These are phyloP conservation scores for Echinometra lucunter DNA, from an alignment of 53 echinoderm and acorn worm genomes.

Conservation along the genomic window DNA sequence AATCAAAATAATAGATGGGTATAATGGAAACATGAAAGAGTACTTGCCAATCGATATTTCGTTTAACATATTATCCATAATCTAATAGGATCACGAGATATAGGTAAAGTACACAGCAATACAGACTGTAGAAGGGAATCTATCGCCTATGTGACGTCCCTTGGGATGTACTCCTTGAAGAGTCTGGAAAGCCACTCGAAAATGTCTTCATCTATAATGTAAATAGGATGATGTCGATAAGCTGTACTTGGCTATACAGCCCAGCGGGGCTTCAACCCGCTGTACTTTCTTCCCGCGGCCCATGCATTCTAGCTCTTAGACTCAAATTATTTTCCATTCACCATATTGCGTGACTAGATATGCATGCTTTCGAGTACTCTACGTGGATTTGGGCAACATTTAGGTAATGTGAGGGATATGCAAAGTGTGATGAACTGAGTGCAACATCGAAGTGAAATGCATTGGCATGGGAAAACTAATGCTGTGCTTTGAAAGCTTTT, in stretches of 20 bases:
- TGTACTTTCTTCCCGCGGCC: neutral
- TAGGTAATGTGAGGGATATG: neutral
- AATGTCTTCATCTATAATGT: conserved; percentile 32
- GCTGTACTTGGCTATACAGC: conserved; percentile 23
- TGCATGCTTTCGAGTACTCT: neutral
- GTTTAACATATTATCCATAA: neutral
- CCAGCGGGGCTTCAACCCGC: conserved; percentile 5
- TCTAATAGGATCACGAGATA: neutral
- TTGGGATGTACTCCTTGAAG: neutral
- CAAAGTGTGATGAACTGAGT: conserved; percentile 22
- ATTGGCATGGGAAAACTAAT: neutral
- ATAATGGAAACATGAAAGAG: neutral
- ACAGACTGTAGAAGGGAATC: neutral
- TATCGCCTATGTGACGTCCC: neutral
- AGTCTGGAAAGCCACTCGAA: conserved; percentile 15
- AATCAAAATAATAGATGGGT: neutral
- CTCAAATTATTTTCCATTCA: neutral
- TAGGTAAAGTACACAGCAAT: neutral
- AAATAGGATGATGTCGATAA: conserved; percentile 48
- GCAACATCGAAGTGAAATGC: neutral
- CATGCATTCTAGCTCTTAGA: neutral
- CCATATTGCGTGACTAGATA: neutral
- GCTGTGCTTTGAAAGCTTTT: neutral
- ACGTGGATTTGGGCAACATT: neutral
- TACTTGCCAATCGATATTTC: neutral